phyloP scores from a whole-genome alignment of 2,113 vertebrate genomes.

The Tragulus kanchil region DNA sequence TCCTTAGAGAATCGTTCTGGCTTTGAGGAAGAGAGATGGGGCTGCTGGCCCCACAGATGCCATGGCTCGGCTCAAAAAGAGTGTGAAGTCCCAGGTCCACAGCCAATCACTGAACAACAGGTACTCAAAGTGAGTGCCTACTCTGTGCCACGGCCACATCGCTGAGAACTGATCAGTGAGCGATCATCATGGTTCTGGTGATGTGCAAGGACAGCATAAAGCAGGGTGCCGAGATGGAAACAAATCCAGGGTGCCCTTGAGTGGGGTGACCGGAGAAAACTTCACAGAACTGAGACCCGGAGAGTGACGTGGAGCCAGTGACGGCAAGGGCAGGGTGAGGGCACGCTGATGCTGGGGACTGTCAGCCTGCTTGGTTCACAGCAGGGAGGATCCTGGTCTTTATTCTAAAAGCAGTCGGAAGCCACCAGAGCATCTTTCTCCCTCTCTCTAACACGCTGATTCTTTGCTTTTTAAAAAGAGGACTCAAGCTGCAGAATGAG shows the following conservation, averaged over 20 bases:
- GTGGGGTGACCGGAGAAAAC: background rate
- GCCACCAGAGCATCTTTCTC: background rate
- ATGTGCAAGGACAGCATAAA: background rate
- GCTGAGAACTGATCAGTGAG: background rate
- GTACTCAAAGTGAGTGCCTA: background rate
- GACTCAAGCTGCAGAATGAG: background rate
- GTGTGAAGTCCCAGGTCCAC: background rate
- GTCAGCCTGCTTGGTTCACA: accelerated
- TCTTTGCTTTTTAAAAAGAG: background rate
- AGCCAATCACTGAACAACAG: background rate
- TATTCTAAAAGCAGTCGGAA: background rate
- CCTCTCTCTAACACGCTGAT: background rate
- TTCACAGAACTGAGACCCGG: background rate
- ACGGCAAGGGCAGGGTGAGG: background rate
- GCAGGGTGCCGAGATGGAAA: background rate
- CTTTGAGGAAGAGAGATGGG: background rate
- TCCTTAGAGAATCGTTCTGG: background rate
- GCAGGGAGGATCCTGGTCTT: background rate
- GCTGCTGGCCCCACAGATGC: background rate
- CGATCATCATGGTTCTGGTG: no score
- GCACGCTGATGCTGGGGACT: accelerated
- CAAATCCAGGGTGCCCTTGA: background rate
- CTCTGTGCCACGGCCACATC: accelerated
- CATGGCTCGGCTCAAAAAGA: background rate
- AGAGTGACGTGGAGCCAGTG: background rate